These are phyloP conservation scores for Mormyrops boulengeri DNA, from an alignment of 2,797 vertebrate species.

Conservation along the genomic window DNA sequence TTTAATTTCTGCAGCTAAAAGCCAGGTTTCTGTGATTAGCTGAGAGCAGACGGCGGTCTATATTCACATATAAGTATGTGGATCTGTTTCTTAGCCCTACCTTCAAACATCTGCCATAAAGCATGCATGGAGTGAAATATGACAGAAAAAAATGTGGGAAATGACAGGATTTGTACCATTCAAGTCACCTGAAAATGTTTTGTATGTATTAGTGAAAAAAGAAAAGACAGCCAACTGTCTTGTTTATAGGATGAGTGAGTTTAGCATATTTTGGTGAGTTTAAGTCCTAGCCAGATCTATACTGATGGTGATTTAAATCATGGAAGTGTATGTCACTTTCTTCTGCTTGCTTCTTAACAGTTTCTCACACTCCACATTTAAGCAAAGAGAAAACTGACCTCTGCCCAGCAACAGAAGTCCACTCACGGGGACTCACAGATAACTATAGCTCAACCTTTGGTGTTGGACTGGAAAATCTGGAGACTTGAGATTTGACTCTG, in stretches of 20 bases:
- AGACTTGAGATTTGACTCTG: background rate
- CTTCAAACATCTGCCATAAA: background rate
- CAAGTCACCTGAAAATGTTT: background rate
- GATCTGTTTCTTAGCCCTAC: background rate
- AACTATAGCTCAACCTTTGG: background rate
- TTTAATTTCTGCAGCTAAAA: background rate
- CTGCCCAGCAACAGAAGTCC: background rate
- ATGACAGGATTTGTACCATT: background rate
- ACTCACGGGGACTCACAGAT: background rate
- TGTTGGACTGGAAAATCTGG: background rate
- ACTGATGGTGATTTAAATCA: background rate
- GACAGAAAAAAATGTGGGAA: background rate
- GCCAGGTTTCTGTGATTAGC: background rate
- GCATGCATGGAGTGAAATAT: background rate
- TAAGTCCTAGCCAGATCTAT: background rate
- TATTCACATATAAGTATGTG: background rate
- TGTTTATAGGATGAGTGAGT: background rate
- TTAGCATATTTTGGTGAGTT: background rate
- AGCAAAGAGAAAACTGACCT: background rate
- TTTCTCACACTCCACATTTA: background rate
- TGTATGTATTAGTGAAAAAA: background rate
- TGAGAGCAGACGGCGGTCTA: background rate
- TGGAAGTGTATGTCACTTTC: background rate
- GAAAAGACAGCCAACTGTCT: background rate
- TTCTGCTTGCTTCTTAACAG: background rate